These are phyloP conservation scores for Ophioninae sp. DNA, from an alignment of 2,888 invertebrate genomes.

Conservation along the genomic window DNA sequence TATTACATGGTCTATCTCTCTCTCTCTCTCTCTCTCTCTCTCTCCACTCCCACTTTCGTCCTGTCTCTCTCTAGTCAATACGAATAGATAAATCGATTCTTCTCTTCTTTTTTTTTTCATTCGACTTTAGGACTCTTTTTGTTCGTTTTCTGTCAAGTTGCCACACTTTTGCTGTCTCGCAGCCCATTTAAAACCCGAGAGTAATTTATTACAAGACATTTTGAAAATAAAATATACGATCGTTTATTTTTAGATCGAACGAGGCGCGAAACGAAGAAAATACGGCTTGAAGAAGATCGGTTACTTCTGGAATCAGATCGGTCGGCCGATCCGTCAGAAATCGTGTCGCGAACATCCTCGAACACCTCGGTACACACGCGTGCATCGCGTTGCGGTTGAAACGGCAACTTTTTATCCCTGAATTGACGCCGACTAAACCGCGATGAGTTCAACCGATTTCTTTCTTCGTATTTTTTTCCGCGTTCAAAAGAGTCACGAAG, in stretches of 20 bases:
- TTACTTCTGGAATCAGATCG: conserved; percentile 20
- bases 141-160: conserved; percentile 1
- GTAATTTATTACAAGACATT: background rate
- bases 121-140: conserved; percentile 2
- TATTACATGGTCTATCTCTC: background rate
- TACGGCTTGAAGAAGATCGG: conserved; percentile 16
- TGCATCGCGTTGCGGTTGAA: background rate
- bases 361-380: background rate
- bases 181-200: background rate
- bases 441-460: too few species aligned
- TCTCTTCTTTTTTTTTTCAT: background rate
- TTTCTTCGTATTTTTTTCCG: too few species aligned
- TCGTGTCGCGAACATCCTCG: conserved; percentile 1
- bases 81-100: conserved; percentile 16
- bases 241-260: background rate
- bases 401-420: background rate
- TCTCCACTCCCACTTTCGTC: too few species aligned
- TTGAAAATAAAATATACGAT: too few species aligned
- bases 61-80: conserved; percentile 42
- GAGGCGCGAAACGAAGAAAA: conserved; percentile 30
- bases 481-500: too few species aligned
- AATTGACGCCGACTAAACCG: too few species aligned
- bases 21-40: too few species aligned
- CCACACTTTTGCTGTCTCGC: conserved; percentile 10
- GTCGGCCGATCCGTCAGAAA: background rate